Base-by-base conservation (phyloP, 2,113 vertebrate species). In the Macaca nemestrina region DNA sequence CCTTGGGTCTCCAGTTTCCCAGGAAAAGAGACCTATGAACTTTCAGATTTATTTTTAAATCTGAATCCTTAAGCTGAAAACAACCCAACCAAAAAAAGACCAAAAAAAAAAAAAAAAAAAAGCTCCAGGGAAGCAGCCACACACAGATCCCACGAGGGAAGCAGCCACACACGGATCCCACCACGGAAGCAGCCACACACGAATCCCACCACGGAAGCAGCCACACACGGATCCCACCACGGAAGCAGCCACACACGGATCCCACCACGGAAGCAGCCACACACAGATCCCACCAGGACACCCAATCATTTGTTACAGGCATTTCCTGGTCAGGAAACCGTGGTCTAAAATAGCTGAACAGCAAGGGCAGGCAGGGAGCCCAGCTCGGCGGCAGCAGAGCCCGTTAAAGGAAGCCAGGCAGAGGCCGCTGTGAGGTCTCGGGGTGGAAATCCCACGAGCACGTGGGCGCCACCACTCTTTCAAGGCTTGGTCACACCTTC, bases 381-480 rank as follows among this genome's bases (percentile, higher is more conserved):
- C 79, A 40, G 48, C n/a, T 7, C 16, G 52, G n/a, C 32, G 16
- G 6, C 1, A 3, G 35, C 22, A 20, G 35, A 16, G 23, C 27
- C 30, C 2, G 20, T 4, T 5, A 3, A 35, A 70, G 73, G 73
- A 8, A 20, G 32, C 48, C 25, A 17, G 30, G 32, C 30, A 52
- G 72, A 64, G 22, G 35, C 59, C 2, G 9, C 23, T 1, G 18
- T 0, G 11, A 2, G 18, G 18, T 17, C 38, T 7, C 4, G 27
- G 38, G 30, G 7, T 1, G 70, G 78, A 27, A 12, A 23, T 20
- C 5, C 27, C 20, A 30, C 5, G 3, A 32, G n/a, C 14, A 6
- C 1, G 4, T 4, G 35, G 12, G 1, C 18, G 11, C 14, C 5
- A 16, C 35, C 27, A 5, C n/a, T 2, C 50, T 40, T 23, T 35